Base-by-base conservation (phyloP, 2,888 invertebrate genomes). In the Amblyjoppa proteus region DNA sequence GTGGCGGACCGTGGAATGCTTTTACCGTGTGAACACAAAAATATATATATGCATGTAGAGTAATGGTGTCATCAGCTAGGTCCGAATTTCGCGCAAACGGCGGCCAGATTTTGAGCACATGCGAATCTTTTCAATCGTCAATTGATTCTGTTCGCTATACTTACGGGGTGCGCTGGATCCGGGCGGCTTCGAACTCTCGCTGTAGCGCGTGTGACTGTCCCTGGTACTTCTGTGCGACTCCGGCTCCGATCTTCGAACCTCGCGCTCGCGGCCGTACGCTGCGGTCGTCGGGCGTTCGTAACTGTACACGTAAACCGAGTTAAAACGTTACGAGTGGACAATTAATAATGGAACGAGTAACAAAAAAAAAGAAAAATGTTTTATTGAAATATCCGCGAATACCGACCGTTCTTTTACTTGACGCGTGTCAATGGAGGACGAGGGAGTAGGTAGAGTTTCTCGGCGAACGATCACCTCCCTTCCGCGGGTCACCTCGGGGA, bases 381-480 rank as follows among this genome's bases (percentile, higher is more conserved):
- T 16, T 49, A 16, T 49, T 49, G 25, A 51, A 51, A 58, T 20
- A 4, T 11, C n/a, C 9, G 31, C 66, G 25, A 31, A 31, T 61
- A 88, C 85, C 73, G 85, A 93, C 94, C 93, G 93, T 83, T 94
- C 94, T 88, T 94, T 94, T 6, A 92, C 93, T 88, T 93, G 94
- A 64, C 94, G 92, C 38, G 94, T 93, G 88, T 94, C 94, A 45
- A 93, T 91, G 58, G 94, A 90, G 45, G 93, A 89, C 28, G 93
- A 85, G 28, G 91, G 87, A 3, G 91, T 87, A 45, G 92, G 89
- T 6, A 93, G 88, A 66, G 92, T 81, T 74, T 94, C 94, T 66
- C 94, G 91, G 2, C 93, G 92, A 25, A 93, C 93, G 34, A 94
- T 93, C 0, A 93, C 92, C 86, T 94, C 94, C 70, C 93, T 87